Percentiles rank a stretch among this genome's conserved stretches.
phyloP scores from a whole-genome alignment of 2,113 vertebrate genomes.

The Oryzias javanicus region DNA sequence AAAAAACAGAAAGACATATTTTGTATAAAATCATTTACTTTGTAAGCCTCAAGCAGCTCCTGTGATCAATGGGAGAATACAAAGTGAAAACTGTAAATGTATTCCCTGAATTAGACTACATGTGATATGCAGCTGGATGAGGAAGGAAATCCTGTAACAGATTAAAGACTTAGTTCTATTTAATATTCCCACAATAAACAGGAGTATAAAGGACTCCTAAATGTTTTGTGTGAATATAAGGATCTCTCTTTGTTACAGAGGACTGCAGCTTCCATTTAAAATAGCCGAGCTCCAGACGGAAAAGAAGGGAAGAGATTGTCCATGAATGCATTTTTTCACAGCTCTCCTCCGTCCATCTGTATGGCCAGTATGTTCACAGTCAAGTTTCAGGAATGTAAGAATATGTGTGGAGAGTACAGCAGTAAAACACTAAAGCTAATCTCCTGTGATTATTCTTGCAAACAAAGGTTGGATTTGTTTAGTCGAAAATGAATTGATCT shows the following conservation, averaged over 20 bases:
- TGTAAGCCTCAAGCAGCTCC: too few species aligned
- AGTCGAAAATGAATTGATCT: too few species aligned
- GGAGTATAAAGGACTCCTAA: not conserved
- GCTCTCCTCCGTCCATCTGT: conserved; percentile 29
- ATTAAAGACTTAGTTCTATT: too few species aligned
- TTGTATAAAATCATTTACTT: too few species aligned
- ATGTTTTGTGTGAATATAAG: not conserved
- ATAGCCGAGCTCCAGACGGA: not conserved
- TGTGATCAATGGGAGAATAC: too few species aligned
- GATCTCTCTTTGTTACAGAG: not conserved
- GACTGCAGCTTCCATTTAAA: not conserved
- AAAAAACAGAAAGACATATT: too few species aligned
- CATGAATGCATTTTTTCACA: conserved; percentile 3
- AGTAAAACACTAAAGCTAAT: not conserved
- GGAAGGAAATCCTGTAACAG: too few species aligned
- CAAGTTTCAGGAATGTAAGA: conserved; percentile 4
- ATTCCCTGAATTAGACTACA: too few species aligned
- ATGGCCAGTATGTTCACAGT: not conserved
- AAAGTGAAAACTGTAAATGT: too few species aligned
- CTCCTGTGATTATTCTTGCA: not conserved
- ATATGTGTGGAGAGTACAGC: not conserved
- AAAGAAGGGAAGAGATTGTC: not conserved
- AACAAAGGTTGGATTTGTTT: too few species aligned
- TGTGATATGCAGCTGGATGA: too few species aligned
- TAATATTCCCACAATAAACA: too few species aligned